phyloP scores from a whole-genome alignment of 2,797 vertebrate genomes.

The Peromyscus attwateri region DNA sequence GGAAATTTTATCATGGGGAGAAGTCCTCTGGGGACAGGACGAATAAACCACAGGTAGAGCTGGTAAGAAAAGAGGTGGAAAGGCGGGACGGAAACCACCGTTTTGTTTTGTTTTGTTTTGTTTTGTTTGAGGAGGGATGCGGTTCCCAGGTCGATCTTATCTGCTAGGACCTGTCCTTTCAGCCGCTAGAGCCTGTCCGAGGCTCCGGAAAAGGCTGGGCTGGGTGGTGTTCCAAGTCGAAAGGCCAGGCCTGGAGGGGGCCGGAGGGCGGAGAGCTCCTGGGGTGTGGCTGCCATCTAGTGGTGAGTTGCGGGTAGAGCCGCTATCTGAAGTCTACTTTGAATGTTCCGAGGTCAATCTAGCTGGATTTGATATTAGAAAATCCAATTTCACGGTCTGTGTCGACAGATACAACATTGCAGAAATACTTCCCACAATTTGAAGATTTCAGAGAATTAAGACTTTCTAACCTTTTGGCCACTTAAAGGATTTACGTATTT shows the following conservation, averaged over 20 bases:
- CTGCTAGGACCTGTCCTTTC: background rate
- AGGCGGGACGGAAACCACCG: background rate
- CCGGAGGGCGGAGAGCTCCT: background rate
- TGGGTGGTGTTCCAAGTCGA: too few species aligned
- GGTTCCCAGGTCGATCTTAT: background rate
- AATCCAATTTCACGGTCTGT: background rate
- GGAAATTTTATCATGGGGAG: background rate
- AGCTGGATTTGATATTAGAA: background rate
- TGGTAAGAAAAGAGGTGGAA: background rate
- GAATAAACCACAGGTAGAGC: background rate
- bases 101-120: too few species aligned
- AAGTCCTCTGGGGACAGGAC: background rate
- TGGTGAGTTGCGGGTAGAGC: background rate
- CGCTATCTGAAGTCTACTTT: background rate
- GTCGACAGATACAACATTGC: background rate
- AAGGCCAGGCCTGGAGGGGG: background rate
- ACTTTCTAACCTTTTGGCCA: background rate
- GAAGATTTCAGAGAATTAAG: background rate
- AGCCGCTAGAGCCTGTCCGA: accelerated
- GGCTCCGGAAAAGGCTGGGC: background rate
- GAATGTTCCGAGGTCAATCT: background rate
- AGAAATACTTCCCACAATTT: background rate
- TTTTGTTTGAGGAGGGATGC: too few species aligned
- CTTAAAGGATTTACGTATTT: background rate
- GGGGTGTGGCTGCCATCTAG: conserved; percentile 73